Percentiles rank a stretch among this genome's conserved stretches.
Conservation (phyloP, 1,140 invertebrate genomes). For the Harlomillsia oculata region DNA sequence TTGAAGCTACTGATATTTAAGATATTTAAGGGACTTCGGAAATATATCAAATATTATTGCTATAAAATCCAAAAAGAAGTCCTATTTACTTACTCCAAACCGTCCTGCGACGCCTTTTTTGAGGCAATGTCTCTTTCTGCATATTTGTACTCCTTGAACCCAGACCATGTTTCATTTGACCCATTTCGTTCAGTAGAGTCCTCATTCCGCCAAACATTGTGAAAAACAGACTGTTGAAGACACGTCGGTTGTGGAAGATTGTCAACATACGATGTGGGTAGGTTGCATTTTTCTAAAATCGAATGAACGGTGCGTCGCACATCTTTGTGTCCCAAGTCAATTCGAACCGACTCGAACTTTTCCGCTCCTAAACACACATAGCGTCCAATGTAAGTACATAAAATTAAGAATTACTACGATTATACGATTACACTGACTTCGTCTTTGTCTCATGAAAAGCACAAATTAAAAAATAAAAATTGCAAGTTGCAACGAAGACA, state of each 20-base stretch:
- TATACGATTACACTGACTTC: no score
- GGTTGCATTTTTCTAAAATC: conserved; percentile 67
- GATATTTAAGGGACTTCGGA: no score
- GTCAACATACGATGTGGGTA: conserved; percentile 73
- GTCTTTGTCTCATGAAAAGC: no score
- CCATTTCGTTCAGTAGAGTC: background rate
- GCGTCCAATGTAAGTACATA: background rate
- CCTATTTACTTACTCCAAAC: conserved; percentile 21
- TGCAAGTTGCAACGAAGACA: no score
- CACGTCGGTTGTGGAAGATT: conserved; percentile 46
- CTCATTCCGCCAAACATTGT: background rate
- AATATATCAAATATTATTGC: no score
- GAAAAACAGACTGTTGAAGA: background rate
- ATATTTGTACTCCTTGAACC: conserved; percentile 1
- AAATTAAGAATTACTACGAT: background rate
- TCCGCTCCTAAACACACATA: background rate
- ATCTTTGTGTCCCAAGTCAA: conserved; percentile 52
- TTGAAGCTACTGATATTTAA: no score
- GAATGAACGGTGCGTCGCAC: conserved; percentile 61
- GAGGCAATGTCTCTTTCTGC: conserved; percentile 15
- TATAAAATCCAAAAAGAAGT: background rate
- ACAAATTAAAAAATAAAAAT: no score
- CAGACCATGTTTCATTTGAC: background rate
- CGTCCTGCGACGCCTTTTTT: conserved; percentile 10
- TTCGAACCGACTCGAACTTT: conserved; percentile 35